Evolutionary conservation across 2,888 invertebrate genomes (phyloP).

Genomic region (Drosophila paranaensis): DNA sequence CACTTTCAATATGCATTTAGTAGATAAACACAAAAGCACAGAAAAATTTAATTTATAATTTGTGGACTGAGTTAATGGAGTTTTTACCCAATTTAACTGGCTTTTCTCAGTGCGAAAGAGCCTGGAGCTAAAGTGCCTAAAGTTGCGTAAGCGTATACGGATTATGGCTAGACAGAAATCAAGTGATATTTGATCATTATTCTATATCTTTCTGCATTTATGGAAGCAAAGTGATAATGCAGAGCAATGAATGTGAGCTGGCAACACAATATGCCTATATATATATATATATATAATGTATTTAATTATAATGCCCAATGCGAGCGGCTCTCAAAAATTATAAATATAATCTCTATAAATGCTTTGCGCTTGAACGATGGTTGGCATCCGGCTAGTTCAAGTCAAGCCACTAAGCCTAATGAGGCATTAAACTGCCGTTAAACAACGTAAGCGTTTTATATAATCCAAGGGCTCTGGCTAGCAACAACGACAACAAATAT

Average conservation of each 20-base stretch:
- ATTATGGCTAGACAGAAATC: neutral
- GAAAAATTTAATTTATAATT: neutral
- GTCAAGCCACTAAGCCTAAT: conserved; percentile 53
- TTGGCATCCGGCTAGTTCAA: conserved; percentile 14
- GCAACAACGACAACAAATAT: conserved; percentile 43
- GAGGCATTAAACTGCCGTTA: conserved; percentile 61
- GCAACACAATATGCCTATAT: neutral
- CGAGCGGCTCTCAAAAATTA: conserved; percentile 14
- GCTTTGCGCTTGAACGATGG: conserved; percentile 9
- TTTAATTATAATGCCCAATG: conserved; percentile 1
- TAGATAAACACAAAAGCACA: neutral
- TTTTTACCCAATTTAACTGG: neutral
- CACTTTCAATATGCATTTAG: too few species aligned
- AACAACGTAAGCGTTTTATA: conserved; percentile 59
- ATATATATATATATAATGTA: neutral
- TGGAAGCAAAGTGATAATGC: too few species aligned
- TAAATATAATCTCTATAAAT: conserved; percentile 16
- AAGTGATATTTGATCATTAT: too few species aligned
- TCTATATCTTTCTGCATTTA: too few species aligned
- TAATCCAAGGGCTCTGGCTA: conserved; percentile 48
- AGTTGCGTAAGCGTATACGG: neutral
- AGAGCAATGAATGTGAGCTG: neutral
- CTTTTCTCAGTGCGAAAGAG: neutral
- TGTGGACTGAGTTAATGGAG: neutral
- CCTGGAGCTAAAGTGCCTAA: neutral